These are phyloP conservation scores for Patella pellucida DNA, from an alignment of 2,888 invertebrate genomes.

Conservation along the genomic window DNA sequence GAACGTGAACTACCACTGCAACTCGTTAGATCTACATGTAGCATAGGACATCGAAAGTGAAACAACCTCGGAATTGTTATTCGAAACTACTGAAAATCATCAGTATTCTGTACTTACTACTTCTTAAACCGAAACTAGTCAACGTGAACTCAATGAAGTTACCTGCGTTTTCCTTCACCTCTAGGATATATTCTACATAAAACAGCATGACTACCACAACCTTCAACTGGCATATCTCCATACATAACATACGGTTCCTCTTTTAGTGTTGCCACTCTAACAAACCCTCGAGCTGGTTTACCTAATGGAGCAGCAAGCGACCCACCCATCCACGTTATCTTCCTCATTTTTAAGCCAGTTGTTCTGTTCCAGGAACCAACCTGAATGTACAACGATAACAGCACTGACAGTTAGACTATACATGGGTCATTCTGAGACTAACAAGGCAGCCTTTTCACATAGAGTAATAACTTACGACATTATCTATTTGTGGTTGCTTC, in stretches of 20 bases:
- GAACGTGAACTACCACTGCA: too few relatives aligned
- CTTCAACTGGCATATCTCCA: constrained; percentile 82
- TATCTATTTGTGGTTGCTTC: too few relatives aligned
- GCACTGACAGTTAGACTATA: constrained; percentile 22
- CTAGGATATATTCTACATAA: constrained; percentile 31
- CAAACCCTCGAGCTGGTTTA: constrained; percentile 95
- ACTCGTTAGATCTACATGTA: too few relatives aligned
- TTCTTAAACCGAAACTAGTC: too few relatives aligned
- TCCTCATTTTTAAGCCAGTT: constrained; percentile 89
- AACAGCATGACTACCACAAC: constrained; percentile 32
- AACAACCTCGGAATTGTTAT: too few relatives aligned
- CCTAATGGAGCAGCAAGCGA: constrained; percentile 96
- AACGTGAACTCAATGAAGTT: not conserved
- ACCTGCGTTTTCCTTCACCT: constrained; percentile 32
- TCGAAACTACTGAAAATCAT: too few relatives aligned
- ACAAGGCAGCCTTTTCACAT: too few relatives aligned
- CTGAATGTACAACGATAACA: constrained; percentile 71
- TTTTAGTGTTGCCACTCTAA: constrained; percentile 89
- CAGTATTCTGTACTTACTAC: too few relatives aligned
- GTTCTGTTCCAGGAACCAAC: constrained; percentile 89
- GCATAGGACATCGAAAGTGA: too few relatives aligned
- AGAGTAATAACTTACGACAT: too few relatives aligned
- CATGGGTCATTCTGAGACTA: too few relatives aligned
- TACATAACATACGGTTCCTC: constrained; percentile 96
- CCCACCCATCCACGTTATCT: constrained; percentile 98